Conservation (phyloP, 2,888 invertebrate species). For the Zaprionus bogoriensis region DNA sequence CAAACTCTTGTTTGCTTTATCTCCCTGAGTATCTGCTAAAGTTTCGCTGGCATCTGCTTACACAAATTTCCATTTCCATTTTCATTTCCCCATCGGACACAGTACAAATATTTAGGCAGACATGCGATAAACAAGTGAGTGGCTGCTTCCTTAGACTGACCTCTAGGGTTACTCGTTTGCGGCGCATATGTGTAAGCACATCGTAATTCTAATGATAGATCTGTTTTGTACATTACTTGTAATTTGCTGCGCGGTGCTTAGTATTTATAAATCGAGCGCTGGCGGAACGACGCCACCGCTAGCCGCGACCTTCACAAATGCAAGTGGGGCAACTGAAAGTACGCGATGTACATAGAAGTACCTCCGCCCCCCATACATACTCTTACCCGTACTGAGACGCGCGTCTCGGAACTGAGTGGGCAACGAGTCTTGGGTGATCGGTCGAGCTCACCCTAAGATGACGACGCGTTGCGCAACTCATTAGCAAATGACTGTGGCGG, state of each 20-base stretch:
- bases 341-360: slow-evolving; percentile 1
- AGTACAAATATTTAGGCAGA: not conserved
- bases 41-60: not conserved
- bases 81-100: no score
- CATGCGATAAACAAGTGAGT: not conserved
- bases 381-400: not conserved
- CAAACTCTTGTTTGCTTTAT: no score
- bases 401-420: slow-evolving; percentile 12
- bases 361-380: not conserved
- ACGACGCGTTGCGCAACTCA: slow-evolving; percentile 44
- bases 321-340: slow-evolving; percentile 5
- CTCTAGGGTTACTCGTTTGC: slow-evolving; percentile 9
- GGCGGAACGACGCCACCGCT: slow-evolving; percentile 38
- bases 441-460: slow-evolving; percentile 27
- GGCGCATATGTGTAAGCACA: slow-evolving; percentile 29
- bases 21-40: not conserved
- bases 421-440: slow-evolving; percentile 36
- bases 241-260: slow-evolving; percentile 59
- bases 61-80: not conserved
- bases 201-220: slow-evolving; percentile 48
- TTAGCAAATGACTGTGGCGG: slow-evolving; percentile 47
- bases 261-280: slow-evolving; percentile 60
- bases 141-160: not conserved
- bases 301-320: slow-evolving; percentile 54
- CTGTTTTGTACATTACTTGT: slow-evolving; percentile 46